These are phyloP conservation scores for Hermetia illucens DNA, from an alignment of 1,140 invertebrate genomes.

Conservation along the genomic window DNA sequence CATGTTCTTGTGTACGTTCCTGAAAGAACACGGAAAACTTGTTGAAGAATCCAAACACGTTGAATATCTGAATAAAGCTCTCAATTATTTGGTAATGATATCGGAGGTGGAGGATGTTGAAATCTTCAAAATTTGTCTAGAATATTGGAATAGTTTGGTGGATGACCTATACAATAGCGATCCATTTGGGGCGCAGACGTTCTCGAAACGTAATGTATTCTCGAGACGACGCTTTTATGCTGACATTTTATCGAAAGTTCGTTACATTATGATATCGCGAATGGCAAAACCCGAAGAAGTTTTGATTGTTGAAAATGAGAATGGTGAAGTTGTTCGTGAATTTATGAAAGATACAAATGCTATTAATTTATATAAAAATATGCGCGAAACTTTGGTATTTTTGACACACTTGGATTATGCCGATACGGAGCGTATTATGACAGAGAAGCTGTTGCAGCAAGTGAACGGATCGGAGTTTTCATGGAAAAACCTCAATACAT, in stretches of 20 bases:
- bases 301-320: slow-evolving; percentile 99
- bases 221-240: slow-evolving; percentile 56
- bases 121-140: slow-evolving; percentile 99
- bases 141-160: slow-evolving; percentile 94
- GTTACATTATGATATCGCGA: slow-evolving; percentile 98
- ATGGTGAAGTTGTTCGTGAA: slow-evolving; percentile 97
- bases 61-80: slow-evolving; percentile 60
- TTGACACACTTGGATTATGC: slow-evolving; percentile 96
- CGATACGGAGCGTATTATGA: slow-evolving; percentile 98
- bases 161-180: slow-evolving; percentile 80
- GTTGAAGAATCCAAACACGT: slow-evolving; percentile 67
- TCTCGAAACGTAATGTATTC: slow-evolving; percentile 26
- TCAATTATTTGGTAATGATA: slow-evolving; percentile 90
- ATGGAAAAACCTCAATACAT: slow-evolving; percentile 98
- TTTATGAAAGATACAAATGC: slow-evolving; percentile 99
- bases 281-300: slow-evolving; percentile 99
- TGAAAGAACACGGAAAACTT: slow-evolving; percentile 87
- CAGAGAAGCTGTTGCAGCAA: slow-evolving; percentile 96
- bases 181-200: slow-evolving; percentile 35
- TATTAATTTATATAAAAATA: slow-evolving; percentile 99
- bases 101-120: slow-evolving; percentile 99
- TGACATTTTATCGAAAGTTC: slow-evolving; percentile 72
- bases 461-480: slow-evolving; percentile 99
- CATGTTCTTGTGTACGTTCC: slow-evolving; percentile 90
- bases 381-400: slow-evolving; percentile 98